A percentile compares a stretch with the other conserved stretches of the same genome.
Conservation (phyloP, 1,140 invertebrate species). For the Choristoneura fumiferana region DNA sequence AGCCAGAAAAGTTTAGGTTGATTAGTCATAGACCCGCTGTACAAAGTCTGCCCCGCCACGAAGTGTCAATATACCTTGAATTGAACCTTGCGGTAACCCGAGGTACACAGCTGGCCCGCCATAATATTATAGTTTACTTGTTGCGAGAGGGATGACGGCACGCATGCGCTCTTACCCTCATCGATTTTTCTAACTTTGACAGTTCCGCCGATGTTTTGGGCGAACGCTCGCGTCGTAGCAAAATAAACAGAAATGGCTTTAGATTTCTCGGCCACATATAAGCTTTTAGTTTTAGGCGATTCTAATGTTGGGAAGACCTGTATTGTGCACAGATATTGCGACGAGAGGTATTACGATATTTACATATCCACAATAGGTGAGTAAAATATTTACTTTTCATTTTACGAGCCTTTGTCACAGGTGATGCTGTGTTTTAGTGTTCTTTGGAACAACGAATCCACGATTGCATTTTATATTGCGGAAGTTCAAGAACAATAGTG, state of each 20-base stretch:
- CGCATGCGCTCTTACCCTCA: constrained; percentile 66
- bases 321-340: constrained; percentile 93
- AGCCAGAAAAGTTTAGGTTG: no score
- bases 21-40: no score
- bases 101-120: constrained; percentile 3
- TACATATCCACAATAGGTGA: constrained; percentile 95
- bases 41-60: background rate
- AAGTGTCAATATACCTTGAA: constrained; percentile 14
- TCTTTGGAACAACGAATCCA: constrained; percentile 31
- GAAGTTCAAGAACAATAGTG: constrained; percentile 34
- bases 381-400: constrained; percentile 62
- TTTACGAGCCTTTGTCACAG: constrained; percentile 56
- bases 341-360: constrained; percentile 93
- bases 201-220: constrained; percentile 71
- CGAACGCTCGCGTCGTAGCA: constrained; percentile 53
- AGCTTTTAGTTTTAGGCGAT: constrained; percentile 92
- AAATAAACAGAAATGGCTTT: constrained; percentile 84
- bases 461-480: constrained; percentile 36
- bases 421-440: constrained; percentile 47
- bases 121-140: constrained; percentile 33
- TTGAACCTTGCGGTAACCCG: background rate
- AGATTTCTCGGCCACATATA: constrained; percentile 90
- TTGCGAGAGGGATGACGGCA: constrained; percentile 43
- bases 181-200: constrained; percentile 76
- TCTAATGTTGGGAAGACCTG: constrained; percentile 96